Conservation (phyloP, 2,113 vertebrate species). For the Melospiza melodia region DNA sequence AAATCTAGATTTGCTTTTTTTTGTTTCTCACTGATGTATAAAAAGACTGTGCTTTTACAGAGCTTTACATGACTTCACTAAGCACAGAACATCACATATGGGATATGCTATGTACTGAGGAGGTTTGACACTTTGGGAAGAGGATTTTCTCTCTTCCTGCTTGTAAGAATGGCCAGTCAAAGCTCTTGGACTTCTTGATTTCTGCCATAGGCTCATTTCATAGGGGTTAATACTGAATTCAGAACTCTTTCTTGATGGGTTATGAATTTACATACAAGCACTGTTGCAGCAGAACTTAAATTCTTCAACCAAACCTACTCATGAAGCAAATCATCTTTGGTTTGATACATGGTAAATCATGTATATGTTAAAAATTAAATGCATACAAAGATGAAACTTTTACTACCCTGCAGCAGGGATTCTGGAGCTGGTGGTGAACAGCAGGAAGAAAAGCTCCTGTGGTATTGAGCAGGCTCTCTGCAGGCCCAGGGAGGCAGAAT, state of each 20-base stretch:
- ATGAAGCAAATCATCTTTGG: neutral
- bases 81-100: neutral
- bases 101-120: neutral
- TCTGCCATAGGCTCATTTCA: neutral
- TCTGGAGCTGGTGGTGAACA: neutral
- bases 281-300: neutral
- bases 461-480: neutral
- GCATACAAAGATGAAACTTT: neutral
- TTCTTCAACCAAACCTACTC: neutral
- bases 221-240: neutral
- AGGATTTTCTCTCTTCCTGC: neutral
- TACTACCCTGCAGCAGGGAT: neutral
- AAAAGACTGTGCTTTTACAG: neutral
- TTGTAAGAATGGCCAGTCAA: fast-evolving
- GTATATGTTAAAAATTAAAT: neutral
- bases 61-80: neutral
- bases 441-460: neutral
- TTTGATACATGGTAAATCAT: neutral
- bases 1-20: neutral
- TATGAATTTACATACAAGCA: neutral
- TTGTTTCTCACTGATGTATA: neutral
- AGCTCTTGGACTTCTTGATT: neutral
- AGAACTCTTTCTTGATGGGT: neutral
- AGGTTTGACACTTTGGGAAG: neutral
- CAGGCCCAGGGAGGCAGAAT: neutral